These are phyloP conservation scores for Pipra filicauda DNA, from an alignment of 2,113 vertebrate genomes.

Conservation along the genomic window DNA sequence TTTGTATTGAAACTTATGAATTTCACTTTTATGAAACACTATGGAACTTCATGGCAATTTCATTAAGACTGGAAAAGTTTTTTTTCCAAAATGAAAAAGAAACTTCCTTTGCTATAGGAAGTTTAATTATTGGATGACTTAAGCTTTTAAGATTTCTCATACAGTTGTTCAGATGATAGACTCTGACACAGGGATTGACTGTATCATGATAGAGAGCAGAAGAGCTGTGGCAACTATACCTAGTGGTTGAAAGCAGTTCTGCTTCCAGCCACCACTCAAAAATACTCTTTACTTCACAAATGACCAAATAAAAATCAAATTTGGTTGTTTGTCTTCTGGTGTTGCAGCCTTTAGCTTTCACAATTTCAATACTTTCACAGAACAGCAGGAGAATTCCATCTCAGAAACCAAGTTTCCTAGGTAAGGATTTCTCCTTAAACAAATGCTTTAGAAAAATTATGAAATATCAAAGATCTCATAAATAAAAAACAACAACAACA, in stretches of 20 bases:
- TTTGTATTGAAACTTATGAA: not conserved
- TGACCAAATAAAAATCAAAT: not conserved
- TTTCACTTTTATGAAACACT: not conserved
- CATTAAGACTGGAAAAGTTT: not conserved
- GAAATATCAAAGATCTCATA: not conserved
- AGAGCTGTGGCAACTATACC: not conserved
- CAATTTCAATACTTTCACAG: not conserved
- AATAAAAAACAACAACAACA: not conserved
- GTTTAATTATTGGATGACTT: not conserved
- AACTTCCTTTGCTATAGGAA: not conserved
- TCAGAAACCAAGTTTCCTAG: not conserved
- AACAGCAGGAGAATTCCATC: not conserved
- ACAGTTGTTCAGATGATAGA: not conserved
- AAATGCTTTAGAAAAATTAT: not conserved
- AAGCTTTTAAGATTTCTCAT: not conserved
- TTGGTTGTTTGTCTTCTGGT: not conserved
- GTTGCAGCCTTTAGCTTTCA: not conserved
- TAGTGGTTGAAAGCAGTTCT: not conserved
- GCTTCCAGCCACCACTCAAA: not conserved
- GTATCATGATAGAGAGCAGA: not conserved
- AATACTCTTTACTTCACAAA: not conserved
- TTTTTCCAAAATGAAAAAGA: not conserved
- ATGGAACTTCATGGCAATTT: not conserved
- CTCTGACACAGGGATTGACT: not conserved
- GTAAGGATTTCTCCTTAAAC: not conserved